Evolutionary conservation across 2,797 vertebrate genomes (phyloP).

Genomic region (Hydrophis major): DNA sequence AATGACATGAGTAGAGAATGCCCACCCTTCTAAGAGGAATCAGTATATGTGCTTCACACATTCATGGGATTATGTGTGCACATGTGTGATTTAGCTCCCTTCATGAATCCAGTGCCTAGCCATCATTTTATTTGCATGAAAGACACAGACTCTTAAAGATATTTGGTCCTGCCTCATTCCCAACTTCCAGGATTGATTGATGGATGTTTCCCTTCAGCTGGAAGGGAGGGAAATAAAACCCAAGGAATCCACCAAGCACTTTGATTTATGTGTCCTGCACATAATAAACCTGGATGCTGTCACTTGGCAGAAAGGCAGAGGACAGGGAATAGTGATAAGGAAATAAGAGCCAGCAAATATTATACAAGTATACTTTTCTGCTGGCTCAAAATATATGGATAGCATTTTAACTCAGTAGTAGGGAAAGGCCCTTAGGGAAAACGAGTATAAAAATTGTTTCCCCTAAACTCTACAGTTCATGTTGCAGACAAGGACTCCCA

Average conservation of each 20-base stretch:
- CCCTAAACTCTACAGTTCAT: background rate
- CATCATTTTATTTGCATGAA: background rate
- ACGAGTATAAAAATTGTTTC: background rate
- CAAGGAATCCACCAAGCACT: background rate
- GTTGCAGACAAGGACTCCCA: background rate
- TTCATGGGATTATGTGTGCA: background rate
- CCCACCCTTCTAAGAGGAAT: background rate
- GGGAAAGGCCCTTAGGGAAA: background rate
- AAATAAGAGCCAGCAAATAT: background rate
- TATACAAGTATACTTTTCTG: background rate
- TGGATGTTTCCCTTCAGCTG: background rate
- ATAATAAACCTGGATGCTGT: background rate
- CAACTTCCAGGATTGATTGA: background rate
- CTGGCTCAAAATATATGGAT: background rate
- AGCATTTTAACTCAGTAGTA: background rate
- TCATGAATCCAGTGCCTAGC: background rate
- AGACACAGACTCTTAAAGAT: background rate
- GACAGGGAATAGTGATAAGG: background rate
- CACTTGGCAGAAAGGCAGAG: background rate
- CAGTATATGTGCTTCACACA: background rate
- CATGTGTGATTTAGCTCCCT: background rate
- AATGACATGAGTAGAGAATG: background rate
- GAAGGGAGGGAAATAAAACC: background rate
- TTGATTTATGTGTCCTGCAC: background rate
- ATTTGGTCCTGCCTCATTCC: background rate